Conservation (phyloP, 2,888 invertebrate genomes). For the Sinodicranocentrus sp. region DNA sequence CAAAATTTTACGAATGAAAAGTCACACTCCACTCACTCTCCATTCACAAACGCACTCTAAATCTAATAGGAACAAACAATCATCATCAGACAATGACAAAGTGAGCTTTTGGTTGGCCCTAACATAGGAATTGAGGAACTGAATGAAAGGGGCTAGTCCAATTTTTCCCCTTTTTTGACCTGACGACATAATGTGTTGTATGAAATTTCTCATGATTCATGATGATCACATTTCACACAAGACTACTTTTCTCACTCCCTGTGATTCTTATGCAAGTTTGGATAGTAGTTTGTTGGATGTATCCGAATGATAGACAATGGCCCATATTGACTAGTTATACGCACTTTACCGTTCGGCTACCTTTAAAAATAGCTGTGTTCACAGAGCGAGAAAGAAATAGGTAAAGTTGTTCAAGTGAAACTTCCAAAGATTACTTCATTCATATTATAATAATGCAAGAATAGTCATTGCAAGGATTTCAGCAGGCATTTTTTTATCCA, state of each 20-base stretch:
- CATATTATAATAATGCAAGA: too few species aligned
- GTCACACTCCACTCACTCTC: too few species aligned
- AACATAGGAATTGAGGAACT: constrained; percentile 8
- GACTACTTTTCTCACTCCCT: background rate
- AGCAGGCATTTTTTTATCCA: too few species aligned
- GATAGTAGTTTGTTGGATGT: background rate
- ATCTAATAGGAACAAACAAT: too few species aligned
- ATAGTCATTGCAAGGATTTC: too few species aligned
- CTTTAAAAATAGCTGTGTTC: constrained; percentile 18
- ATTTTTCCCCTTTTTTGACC: constrained; percentile 1
- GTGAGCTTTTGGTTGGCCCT: background rate
- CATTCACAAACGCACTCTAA: too few species aligned
- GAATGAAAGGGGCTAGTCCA: constrained; percentile 4
- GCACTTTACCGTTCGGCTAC: background rate
- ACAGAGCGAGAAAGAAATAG: constrained; percentile 11
- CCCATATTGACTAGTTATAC: too few species aligned
- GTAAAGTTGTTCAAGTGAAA: constrained; percentile 38
- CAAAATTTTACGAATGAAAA: too few species aligned
- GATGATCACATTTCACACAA: background rate
- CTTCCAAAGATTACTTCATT: constrained; percentile 39
- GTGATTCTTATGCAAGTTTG: background rate
- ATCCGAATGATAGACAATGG: background rate
- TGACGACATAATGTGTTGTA: constrained; percentile 6
- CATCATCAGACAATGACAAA: background rate
- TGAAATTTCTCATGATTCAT: background rate